phyloP scores from a whole-genome alignment of 2,888 invertebrate genomes.

The Drosophila lacicola region DNA sequence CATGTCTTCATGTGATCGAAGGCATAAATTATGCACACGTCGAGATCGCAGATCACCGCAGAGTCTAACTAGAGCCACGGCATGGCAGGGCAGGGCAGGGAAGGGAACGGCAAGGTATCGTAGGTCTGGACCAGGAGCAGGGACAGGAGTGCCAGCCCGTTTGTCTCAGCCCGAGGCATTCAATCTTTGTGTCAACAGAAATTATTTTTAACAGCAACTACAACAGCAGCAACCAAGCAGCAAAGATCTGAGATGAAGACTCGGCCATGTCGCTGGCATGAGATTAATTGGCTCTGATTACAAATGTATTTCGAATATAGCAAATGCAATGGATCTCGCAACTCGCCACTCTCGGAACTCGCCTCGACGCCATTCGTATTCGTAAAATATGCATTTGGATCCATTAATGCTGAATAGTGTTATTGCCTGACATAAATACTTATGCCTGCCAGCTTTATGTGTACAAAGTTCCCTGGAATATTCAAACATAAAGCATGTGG shows the following conservation, averaged over 20 bases:
- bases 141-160: slow-evolving; percentile 7
- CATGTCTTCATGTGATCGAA: slow-evolving; percentile 81
- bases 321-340: slow-evolving; percentile 49
- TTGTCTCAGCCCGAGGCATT: slow-evolving; percentile 48
- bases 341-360: too few relatives aligned
- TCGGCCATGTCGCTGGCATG: slow-evolving; percentile 39
- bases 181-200: slow-evolving; percentile 82
- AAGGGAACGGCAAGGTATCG: not conserved
- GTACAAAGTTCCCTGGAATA: slow-evolving; percentile 1
- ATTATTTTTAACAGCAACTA: slow-evolving; percentile 78
- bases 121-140: not conserved
- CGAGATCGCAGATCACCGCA: slow-evolving; percentile 59
- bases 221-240: slow-evolving; percentile 40
- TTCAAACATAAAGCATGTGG: not conserved
- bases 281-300: slow-evolving; percentile 77
- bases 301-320: slow-evolving; percentile 67
- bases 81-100: not conserved
- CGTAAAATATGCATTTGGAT: slow-evolving; percentile 77
- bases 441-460: not conserved
- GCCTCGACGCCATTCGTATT: slow-evolving; percentile 48
- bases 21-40: slow-evolving; percentile 76
- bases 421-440: slow-evolving; percentile 68
- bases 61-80: slow-evolving; percentile 7
- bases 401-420: slow-evolving; percentile 72
- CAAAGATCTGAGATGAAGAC: slow-evolving; percentile 29